Evolutionary conservation across 2,888 invertebrate species (phyloP), one percentile per base, ranked within the genome.

Genomic region (Malthinus seriepunctatus): DNA sequence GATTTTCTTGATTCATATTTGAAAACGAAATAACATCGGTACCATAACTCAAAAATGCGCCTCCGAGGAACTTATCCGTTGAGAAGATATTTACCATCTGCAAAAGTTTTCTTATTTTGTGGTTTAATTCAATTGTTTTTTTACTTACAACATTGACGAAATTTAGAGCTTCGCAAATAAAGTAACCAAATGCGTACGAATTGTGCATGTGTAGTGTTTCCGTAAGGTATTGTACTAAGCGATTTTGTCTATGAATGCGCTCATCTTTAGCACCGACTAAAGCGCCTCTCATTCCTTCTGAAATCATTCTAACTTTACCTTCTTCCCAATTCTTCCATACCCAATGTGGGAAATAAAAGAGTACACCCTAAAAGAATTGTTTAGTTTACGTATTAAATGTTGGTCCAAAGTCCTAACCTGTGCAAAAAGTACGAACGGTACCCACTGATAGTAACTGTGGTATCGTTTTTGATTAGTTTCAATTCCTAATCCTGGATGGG

Each of bases 251-350:
- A 61, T 86, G 86, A 57, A 84, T 82, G 66, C 91, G 84, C 73
- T 91, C 90, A 53, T 86, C 86, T 62, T 87, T 88, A 62, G 84
- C 86, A 64, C 85, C 85, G 49, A 88, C 84, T 51, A 86, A 80
- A 49, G 89, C 85, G 33, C 93, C 92, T 60, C 93, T 84, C 81
- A 95, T 86, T 5, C 94, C 93, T 59, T 93, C 92, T 14, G 93
- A 90, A 67, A 95, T 91, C 87, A 90, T 90, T 67, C 92, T 86
- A 60, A 94, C 86, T 79, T 93, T 93, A 60, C 91, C 91, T 74
- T 93, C 92, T 78, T 95, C 94, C 89, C 92, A 90, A 76, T 90
- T 91, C 79, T 93, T 94, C 94, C 94, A 95, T 73, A 94, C 84
- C 91, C 92, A 93, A 75, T 94, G 93, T 5, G 94, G 94, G 46